Base-by-base conservation (phyloP, 2,888 invertebrate species). In the Dicranocentrus wangi region DNA sequence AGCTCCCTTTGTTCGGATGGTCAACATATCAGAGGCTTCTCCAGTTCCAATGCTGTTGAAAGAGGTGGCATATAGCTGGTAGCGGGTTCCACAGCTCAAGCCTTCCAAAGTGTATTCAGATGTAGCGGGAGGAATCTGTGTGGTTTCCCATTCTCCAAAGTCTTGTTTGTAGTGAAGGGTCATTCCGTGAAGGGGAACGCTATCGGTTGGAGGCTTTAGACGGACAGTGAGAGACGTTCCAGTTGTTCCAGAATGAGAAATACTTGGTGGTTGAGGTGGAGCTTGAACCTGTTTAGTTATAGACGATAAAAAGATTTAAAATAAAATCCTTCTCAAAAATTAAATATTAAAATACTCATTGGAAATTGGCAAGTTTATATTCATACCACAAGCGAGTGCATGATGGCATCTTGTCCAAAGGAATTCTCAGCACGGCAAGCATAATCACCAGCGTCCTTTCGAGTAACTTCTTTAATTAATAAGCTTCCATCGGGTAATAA, bases 21-120 rank as follows among this genome's bases (percentile, higher is more conserved):
- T 95, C 75, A 97, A 90, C 83, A 94, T 94, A 88, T 96, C 95
- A 0, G 96, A 97, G 0, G 94, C 93, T 88, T 95, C 95, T 71
- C 97, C 97, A 32, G 95, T 95, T 85, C 97, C 97, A 90, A 97
- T 96, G 87, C 94, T 93, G 88, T 98, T 98, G 89, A 95, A 95
- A 82, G 97, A 97, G 10, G 95, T 95, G 28, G 97, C 95, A 88
- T 95, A 96, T 85, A 98, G 93, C 88, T 97, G 96, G 89, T 98
- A 98, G 88, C 95, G 92, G 15, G 97, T 95, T 85, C 98, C 98
- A 88, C 98, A 98, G 90, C 94, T 93, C 81, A 98, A 90, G 88
- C 93, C 94, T 87, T 96, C 95, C 85, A 97, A 91, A 21, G 95
- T 94, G 89, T 94, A 94, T 70, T 95, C 87, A 93, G 94, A 28